These are phyloP conservation scores for Colletes latitarsis DNA, from an alignment of 1,140 invertebrate genomes.

Conservation along the genomic window DNA sequence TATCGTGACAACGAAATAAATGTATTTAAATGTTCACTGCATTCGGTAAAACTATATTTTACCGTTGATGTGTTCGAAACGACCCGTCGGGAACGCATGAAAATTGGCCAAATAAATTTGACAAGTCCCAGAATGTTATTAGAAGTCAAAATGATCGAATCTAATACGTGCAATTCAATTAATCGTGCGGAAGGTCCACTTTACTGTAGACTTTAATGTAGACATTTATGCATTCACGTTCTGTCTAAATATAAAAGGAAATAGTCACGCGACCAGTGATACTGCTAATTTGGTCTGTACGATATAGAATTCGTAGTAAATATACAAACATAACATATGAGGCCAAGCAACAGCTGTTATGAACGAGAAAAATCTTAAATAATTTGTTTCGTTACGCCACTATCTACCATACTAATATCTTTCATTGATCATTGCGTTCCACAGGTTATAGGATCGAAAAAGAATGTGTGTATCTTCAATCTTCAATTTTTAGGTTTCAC, in stretches of 20 bases:
- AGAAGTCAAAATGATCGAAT: not conserved
- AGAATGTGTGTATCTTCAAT: not conserved
- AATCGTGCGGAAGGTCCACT: not conserved
- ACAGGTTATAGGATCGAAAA: not conserved
- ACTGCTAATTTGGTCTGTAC: not conserved
- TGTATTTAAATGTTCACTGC: not conserved
- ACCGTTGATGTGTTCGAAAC: not conserved
- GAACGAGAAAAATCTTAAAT: not conserved
- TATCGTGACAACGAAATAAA: not conserved
- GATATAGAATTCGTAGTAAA: not conserved
- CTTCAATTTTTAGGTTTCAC: not conserved
- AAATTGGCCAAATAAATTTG: too few relatives aligned
- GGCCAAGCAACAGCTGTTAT: not conserved
- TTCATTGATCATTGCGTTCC: too few relatives aligned
- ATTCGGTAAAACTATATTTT: not conserved
- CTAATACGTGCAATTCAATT: not conserved
- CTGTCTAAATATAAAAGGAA: slow-evolving; percentile 28
- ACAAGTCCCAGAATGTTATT: too few relatives aligned
- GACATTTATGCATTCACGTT: not conserved
- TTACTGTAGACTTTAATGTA: not conserved
- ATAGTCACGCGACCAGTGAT: not conserved
- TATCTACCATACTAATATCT: not conserved
- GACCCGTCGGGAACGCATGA: too few relatives aligned
- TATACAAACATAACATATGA: not conserved
- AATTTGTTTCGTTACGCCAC: not conserved